phyloP scores from a whole-genome alignment of 1,140 invertebrate genomes.

The Aricia agestis region DNA sequence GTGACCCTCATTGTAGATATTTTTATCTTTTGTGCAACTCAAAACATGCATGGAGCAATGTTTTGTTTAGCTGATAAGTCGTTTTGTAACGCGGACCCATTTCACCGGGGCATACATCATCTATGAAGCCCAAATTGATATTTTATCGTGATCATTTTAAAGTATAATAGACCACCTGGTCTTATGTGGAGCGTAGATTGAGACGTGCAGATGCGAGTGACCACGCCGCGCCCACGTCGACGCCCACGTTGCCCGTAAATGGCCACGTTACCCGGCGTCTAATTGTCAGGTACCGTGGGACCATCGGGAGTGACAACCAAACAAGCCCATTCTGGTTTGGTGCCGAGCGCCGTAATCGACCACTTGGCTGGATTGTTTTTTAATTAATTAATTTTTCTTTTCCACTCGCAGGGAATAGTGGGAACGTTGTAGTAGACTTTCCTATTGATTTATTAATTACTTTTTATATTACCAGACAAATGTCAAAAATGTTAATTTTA shows the following conservation, averaged over 20 bases:
- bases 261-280: conserved; percentile 30
- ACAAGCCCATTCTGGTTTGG: conserved; percentile 9
- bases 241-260: conserved; percentile 33
- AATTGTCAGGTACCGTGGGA: conserved; percentile 18
- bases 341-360: neutral
- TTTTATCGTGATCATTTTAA: neutral
- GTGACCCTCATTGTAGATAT: neutral
- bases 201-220: conserved; percentile 6
- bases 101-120: neutral
- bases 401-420: neutral
- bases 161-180: neutral
- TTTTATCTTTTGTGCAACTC: neutral
- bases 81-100: neutral
- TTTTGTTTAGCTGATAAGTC: neutral
- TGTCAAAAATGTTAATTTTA: neutral
- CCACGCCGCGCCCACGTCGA: neutral
- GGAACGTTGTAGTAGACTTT: neutral
- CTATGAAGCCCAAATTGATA: neutral
- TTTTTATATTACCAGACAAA: neutral
- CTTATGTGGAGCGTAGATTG: neutral
- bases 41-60: neutral
- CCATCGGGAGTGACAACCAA: conserved; percentile 31
- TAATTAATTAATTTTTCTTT: neutral
- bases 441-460: neutral
- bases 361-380: neutral